Percentiles rank a stretch among this genome's conserved stretches.
phyloP scores from a whole-genome alignment of 2,113 vertebrate species.

The Anthoscopus minutus region DNA sequence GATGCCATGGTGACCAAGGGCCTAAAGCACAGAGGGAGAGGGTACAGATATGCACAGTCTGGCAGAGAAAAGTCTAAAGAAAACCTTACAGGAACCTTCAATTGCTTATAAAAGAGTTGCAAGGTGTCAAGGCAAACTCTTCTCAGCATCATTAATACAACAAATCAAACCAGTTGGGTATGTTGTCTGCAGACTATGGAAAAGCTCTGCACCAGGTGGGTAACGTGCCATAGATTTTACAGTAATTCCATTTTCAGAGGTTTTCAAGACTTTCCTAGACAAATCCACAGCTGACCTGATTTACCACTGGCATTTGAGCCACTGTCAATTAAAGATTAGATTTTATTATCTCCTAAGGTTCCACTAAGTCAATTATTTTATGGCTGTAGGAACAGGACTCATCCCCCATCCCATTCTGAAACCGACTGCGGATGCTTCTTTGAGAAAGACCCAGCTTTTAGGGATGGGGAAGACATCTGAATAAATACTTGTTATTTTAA shows the following conservation, averaged over 20 bases:
- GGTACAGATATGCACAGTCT: background rate
- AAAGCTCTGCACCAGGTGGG: background rate
- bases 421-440: background rate
- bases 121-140: background rate
- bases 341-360: background rate
- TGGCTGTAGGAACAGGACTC: background rate
- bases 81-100: background rate
- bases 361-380: background rate
- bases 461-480: background rate
- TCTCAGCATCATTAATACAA: rapidly evolving
- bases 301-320: background rate
- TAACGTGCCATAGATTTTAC: rapidly evolving
- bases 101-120: background rate
- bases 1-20: background rate
- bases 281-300: background rate
- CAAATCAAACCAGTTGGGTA: background rate
- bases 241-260: background rate
- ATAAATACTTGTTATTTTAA: background rate
- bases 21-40: background rate
- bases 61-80: background rate
- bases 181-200: background rate
- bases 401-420: background rate
- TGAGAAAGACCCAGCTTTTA: background rate
- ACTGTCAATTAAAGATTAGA: background rate
- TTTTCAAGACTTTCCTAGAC: background rate